Percentiles rank a stretch among this genome's conserved stretches.
Evolutionary conservation across 1,140 invertebrate genomes (phyloP).

Genomic region (Drosophila athabasca): DNA sequence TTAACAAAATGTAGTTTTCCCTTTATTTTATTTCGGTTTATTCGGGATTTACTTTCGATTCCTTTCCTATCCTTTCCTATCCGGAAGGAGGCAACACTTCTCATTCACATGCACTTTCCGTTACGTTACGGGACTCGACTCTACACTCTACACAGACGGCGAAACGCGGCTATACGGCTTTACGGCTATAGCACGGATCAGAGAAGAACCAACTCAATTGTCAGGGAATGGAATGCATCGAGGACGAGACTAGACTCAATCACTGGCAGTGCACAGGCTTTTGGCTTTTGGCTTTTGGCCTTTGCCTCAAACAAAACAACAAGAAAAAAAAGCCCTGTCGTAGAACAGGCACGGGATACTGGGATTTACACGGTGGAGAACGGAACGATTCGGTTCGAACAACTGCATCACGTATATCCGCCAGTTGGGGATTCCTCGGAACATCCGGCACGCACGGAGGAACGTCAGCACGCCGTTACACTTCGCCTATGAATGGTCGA

Average conservation of each 20-base stretch:
- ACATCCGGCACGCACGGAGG: constrained; percentile 31
- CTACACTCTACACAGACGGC: constrained; percentile 18
- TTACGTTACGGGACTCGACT: background rate
- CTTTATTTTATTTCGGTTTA: background rate
- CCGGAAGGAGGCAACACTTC: constrained; percentile 3
- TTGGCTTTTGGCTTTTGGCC: background rate
- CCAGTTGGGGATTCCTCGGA: constrained; percentile 27
- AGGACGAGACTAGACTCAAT: constrained; percentile 7
- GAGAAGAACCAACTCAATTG: constrained; percentile 8
- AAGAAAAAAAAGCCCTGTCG: background rate
- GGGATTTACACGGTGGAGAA: too few relatives aligned
- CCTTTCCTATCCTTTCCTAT: too few relatives aligned
- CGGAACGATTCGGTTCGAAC: background rate
- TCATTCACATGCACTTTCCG: background rate
- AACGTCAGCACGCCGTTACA: constrained; percentile 68
- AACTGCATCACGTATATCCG: constrained; percentile 45
- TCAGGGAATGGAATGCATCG: constrained; percentile 30
- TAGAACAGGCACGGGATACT: background rate
- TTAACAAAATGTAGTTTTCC: constrained; percentile 16
- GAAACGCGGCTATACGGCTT: too few relatives aligned
- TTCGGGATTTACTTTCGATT: background rate
- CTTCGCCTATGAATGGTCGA: constrained; percentile 74
- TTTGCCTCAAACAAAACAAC: constrained; percentile 17
- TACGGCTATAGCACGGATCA: constrained; percentile 17
- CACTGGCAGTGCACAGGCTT: background rate